Conservation (phyloP, 2,797 vertebrate species). For the Pelobates cultripes region DNA sequence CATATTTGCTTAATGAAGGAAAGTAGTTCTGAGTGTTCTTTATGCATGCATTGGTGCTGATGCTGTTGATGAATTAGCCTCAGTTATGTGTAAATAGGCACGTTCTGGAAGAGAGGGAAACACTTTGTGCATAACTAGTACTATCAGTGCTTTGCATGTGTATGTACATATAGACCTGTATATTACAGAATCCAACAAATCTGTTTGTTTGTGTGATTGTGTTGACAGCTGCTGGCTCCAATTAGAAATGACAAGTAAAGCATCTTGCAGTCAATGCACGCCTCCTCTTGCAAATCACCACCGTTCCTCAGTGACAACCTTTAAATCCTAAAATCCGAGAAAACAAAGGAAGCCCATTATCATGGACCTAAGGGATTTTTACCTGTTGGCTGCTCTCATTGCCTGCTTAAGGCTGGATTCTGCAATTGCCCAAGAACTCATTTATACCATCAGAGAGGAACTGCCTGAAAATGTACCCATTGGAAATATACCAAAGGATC, state of each 20-base stretch:
- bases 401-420: conserved; percentile 97
- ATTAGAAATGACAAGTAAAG: conserved; percentile 81
- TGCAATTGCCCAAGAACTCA: conserved; percentile 96
- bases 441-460: conserved; percentile 98
- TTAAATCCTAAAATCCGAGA: conserved; percentile 79
- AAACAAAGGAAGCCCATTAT: conserved; percentile 79
- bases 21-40: conserved; percentile 65
- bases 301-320: conserved; percentile 70
- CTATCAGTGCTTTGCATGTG: conserved; percentile 23
- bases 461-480: conserved; percentile 98
- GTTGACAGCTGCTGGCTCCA: conserved; percentile 85
- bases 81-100: conserved; percentile 3
- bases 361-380: conserved; percentile 99
- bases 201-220: conserved; percentile 86
- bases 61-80: conserved; percentile 62
- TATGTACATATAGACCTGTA: conserved; percentile 61
- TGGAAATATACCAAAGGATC: conserved; percentile 99
- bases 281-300: conserved; percentile 76
- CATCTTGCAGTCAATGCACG: conserved; percentile 79
- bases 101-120: neutral
- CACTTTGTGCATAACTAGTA: conserved; percentile 17
- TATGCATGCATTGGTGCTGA: conserved; percentile 48
- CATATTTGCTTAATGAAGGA: conserved; percentile 63
- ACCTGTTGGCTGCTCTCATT: conserved; percentile 93
- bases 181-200: conserved; percentile 69